Evolutionary conservation across 1,140 invertebrate genomes (phyloP).

Genomic region (Pararge aegeria): DNA sequence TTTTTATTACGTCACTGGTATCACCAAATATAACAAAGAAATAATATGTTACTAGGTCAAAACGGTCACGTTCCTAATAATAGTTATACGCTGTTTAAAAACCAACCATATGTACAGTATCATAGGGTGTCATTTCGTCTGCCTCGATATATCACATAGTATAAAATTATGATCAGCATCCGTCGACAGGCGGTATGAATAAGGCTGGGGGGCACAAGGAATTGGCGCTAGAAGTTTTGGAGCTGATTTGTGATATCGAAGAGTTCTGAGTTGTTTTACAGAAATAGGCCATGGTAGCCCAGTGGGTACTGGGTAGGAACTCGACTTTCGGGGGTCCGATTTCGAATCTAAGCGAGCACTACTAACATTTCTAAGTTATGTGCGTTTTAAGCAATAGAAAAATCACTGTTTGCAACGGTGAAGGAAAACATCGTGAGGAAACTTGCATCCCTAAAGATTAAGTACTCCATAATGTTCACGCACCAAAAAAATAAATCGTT

Average conservation of each 20-base stretch:
- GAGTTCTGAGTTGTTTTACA: neutral
- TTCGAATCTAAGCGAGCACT: too few species aligned
- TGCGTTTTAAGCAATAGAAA: too few species aligned
- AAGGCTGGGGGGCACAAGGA: constrained; percentile 9
- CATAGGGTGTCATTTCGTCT: neutral
- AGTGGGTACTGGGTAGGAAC: too few species aligned
- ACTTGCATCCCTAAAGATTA: too few species aligned
- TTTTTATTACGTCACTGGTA: neutral
- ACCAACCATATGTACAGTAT: neutral
- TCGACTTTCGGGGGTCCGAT: too few species aligned
- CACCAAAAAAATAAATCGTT: too few species aligned
- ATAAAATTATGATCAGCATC: constrained; percentile 28
- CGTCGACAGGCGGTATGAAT: constrained; percentile 24
- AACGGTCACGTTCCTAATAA: constrained; percentile 26
- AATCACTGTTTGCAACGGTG: too few species aligned
- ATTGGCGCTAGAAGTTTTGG: neutral
- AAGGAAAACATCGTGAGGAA: too few species aligned
- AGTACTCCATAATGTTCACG: too few species aligned
- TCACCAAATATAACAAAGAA: constrained; percentile 20
- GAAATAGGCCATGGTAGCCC: too few species aligned
- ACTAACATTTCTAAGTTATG: too few species aligned
- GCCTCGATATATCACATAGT: constrained; percentile 1
- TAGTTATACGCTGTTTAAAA: neutral
- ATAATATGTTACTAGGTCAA: constrained; percentile 23
- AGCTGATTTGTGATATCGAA: neutral